Percentiles rank a stretch among this genome's conserved stretches.
Evolutionary conservation across 2,113 vertebrate species (phyloP).

Genomic region (Hiodon tergisus): DNA sequence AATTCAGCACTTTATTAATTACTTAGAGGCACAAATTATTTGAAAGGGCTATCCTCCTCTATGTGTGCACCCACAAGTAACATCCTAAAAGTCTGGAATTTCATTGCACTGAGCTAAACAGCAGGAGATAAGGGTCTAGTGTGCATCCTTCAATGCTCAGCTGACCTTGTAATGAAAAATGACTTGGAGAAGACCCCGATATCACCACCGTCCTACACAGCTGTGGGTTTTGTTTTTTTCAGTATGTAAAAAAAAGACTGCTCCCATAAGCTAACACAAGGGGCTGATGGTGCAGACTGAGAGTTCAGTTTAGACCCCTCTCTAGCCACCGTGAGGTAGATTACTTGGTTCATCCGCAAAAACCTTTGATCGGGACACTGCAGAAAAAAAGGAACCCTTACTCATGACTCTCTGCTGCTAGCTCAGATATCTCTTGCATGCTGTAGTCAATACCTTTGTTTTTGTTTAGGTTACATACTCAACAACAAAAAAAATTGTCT

Average conservation of each 20-base stretch:
- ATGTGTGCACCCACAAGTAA: too few species aligned
- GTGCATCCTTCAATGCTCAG: too few species aligned
- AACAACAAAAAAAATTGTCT: constrained; percentile 24
- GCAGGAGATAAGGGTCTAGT: too few species aligned
- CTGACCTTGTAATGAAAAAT: too few species aligned
- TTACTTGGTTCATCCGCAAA: constrained; percentile 30
- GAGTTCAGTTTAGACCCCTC: constrained; percentile 29
- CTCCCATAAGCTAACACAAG: constrained; percentile 22
- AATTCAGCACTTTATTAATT: too few species aligned
- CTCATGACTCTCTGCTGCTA: constrained; percentile 19
- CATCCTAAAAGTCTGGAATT: too few species aligned
- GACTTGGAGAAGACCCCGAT: too few species aligned
- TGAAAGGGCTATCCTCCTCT: too few species aligned
- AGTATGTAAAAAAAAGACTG: constrained; percentile 3
- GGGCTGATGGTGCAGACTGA: constrained; percentile 18
- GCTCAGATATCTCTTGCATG: constrained; percentile 35
- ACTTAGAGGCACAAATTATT: too few species aligned
- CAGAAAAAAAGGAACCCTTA: constrained; percentile 7
- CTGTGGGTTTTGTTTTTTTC: too few species aligned
- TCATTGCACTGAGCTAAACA: too few species aligned
- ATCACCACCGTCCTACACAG: too few species aligned
- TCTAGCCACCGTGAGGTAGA: constrained; percentile 50
- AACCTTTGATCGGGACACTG: not conserved
- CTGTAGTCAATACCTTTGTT: not conserved
- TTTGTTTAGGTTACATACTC: constrained; percentile 13